Percentiles rank a stretch among this genome's conserved stretches.
These are phyloP conservation scores for Linnaemya vulpina DNA, from an alignment of 2,888 invertebrate species.

Conservation along the genomic window DNA sequence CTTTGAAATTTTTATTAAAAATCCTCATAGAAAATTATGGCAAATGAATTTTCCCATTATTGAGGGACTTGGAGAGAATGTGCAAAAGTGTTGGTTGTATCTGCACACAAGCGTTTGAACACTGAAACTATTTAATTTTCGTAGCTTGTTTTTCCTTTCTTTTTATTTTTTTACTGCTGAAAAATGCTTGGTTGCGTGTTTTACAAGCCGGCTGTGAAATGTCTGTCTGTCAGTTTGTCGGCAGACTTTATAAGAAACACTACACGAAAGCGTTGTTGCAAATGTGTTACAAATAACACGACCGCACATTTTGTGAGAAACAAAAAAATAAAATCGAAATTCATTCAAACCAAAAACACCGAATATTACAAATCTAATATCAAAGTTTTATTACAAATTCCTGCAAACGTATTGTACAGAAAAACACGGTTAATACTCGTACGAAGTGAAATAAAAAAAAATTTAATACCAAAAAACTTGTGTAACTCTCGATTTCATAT, in stretches of 20 bases:
- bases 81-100: constrained; percentile 3
- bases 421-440: background rate
- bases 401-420: background rate
- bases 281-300: constrained; percentile 38
- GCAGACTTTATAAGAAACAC: constrained; percentile 65
- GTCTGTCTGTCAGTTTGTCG: constrained; percentile 69
- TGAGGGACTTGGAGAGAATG: constrained; percentile 10
- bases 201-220: constrained; percentile 56
- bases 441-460: background rate
- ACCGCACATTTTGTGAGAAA: constrained; percentile 8
- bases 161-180: constrained; percentile 28
- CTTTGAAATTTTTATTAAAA: constrained; percentile 38
- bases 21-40: constrained; percentile 40
- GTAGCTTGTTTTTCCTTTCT: constrained; percentile 12
- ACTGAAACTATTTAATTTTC: background rate
- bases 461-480: background rate
- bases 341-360: background rate
- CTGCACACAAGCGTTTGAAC: background rate
- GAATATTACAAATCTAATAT: background rate
- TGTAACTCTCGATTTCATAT: background rate
- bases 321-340: background rate
- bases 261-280: constrained; percentile 37
- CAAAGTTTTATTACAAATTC: background rate
- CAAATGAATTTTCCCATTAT: constrained; percentile 32
- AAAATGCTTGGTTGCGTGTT: constrained; percentile 41